These are phyloP conservation scores for Pandemis heparana DNA, from an alignment of 2,888 invertebrate species.

Conservation along the genomic window DNA sequence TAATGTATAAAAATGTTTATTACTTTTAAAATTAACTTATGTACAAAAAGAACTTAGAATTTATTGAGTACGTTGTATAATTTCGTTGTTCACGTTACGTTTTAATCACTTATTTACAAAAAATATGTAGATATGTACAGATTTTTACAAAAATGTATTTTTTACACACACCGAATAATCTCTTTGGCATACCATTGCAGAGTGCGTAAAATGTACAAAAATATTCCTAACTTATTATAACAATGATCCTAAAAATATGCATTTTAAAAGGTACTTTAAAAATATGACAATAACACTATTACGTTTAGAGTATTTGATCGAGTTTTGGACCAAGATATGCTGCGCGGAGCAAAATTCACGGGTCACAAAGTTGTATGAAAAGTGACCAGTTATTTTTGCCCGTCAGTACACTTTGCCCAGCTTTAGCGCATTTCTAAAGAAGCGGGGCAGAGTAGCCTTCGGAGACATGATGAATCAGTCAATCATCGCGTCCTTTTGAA, in stretches of 20 bases:
- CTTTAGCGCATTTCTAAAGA: too few species aligned
- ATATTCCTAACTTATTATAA: constrained; percentile 28
- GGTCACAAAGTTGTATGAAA: too few species aligned
- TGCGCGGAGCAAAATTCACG: too few species aligned
- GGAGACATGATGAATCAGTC: too few species aligned
- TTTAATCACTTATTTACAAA: constrained; percentile 37
- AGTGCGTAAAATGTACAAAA: constrained; percentile 53
- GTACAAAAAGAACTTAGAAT: constrained; percentile 28
- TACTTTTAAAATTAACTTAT: constrained; percentile 34
- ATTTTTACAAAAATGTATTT: constrained; percentile 42
- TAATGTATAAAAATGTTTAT: constrained; percentile 38
- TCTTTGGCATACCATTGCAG: constrained; percentile 74
- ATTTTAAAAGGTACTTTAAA: constrained; percentile 1
- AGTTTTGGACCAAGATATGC: too few species aligned
- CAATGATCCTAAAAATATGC: not conserved
- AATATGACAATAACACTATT: not conserved
- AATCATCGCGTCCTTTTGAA: too few species aligned
- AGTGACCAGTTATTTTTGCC: too few species aligned
- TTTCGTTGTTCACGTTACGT: constrained; percentile 55
- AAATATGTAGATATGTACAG: constrained; percentile 26
- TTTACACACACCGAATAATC: constrained; percentile 69
- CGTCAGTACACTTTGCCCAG: too few species aligned
- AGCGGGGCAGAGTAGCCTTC: too few species aligned
- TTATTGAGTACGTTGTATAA: constrained; percentile 52
- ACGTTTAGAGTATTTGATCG: not conserved